phyloP scores from a whole-genome alignment of 2,113 vertebrate genomes.

The Malaclemys terrapin region DNA sequence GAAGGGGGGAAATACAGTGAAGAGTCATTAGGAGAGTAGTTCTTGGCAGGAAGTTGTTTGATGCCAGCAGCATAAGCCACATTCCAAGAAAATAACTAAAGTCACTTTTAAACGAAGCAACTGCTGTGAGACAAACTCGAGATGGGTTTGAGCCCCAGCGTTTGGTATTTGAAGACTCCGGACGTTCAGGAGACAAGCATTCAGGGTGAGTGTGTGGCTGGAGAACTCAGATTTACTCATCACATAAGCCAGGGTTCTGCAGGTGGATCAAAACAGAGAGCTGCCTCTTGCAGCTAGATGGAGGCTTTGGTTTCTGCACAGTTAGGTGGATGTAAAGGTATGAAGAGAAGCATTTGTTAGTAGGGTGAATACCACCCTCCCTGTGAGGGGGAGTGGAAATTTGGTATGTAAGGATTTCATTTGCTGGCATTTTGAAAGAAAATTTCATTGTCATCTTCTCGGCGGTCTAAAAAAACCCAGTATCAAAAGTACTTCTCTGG shows the following conservation, averaged over 20 bases:
- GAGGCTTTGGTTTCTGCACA: background rate
- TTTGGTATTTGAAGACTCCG: background rate
- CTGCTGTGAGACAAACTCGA: background rate
- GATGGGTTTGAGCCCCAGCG: background rate
- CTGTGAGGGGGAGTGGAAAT: background rate
- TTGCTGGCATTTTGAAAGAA: background rate
- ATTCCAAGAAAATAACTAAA: background rate
- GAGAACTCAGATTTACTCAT: background rate
- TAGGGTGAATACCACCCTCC: background rate
- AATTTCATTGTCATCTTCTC: background rate
- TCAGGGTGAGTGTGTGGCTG: background rate
- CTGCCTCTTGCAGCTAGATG: background rate
- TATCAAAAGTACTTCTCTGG: background rate
- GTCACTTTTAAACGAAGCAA: background rate
- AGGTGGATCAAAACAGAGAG: background rate
- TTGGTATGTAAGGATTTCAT: background rate
- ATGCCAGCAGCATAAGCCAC: background rate
- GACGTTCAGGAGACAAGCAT: background rate
- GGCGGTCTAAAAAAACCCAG: background rate
- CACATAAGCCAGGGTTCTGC: background rate
- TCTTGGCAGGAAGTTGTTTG: conserved; percentile 3
- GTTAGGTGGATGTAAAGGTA: background rate
- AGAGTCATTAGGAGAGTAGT: background rate
- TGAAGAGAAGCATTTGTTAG: background rate
- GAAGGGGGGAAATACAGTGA: background rate